These are phyloP conservation scores for Myiopsitta monachus DNA, from an alignment of 2,113 vertebrate species.

Conservation along the genomic window DNA sequence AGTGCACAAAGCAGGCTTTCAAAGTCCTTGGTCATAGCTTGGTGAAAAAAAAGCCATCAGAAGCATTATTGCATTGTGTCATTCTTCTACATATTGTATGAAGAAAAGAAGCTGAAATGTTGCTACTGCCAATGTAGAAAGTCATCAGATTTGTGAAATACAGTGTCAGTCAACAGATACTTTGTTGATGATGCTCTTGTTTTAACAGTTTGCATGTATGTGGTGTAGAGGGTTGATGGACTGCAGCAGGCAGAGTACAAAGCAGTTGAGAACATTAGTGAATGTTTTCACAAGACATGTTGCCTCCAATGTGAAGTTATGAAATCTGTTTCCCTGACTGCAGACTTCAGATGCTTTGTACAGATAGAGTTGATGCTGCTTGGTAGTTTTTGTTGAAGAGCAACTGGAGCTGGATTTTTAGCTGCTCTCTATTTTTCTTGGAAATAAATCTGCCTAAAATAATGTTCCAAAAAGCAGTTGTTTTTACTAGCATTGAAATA, in stretches of 20 bases:
- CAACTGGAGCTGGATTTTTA: not conserved
- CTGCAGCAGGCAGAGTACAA: slow-evolving; percentile 37
- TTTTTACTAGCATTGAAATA: not conserved
- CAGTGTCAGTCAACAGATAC: slow-evolving; percentile 54
- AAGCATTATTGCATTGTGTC: not conserved
- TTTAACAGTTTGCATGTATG: slow-evolving; percentile 52
- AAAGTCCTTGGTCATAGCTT: not conserved
- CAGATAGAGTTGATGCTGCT: not conserved
- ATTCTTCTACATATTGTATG: slow-evolving; percentile 19
- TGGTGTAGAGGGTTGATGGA: slow-evolving; percentile 23
- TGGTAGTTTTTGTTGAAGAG: not conserved
- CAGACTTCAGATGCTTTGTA: not conserved
- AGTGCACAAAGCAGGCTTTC: not conserved
- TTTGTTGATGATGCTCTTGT: slow-evolving; percentile 22
- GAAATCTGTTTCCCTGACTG: slow-evolving; percentile 35
- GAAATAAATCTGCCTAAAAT: not conserved
- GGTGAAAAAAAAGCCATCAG: not conserved
- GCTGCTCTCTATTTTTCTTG: not conserved
- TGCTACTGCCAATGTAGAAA: slow-evolving; percentile 42
- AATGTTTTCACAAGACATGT: slow-evolving; percentile 42
- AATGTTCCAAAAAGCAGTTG: not conserved
- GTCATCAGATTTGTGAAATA: slow-evolving; percentile 58
- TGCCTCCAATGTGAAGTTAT: slow-evolving; percentile 27
- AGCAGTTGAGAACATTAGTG: not conserved
- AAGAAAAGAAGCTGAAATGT: slow-evolving; percentile 40